phyloP scores from a whole-genome alignment of 30 jellyfish, hydroid and myxozoan genomes.

The Hydra vulgaris region DNA sequence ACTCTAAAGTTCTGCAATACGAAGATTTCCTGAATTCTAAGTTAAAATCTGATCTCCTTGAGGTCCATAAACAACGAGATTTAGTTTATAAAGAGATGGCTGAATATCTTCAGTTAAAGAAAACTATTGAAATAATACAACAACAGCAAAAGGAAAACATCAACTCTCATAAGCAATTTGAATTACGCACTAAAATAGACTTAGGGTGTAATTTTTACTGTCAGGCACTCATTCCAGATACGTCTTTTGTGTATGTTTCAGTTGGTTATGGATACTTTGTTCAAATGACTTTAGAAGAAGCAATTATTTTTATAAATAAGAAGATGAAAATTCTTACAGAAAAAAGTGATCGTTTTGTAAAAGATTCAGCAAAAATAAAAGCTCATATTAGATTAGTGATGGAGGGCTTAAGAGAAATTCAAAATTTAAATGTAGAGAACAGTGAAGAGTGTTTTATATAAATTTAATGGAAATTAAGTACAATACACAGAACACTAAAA shows the following conservation, averaged over 20 bases:
- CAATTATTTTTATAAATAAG: constrained; percentile 36
- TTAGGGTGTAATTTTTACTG: constrained; percentile 87
- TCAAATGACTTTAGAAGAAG: constrained; percentile 75
- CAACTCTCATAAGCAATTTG: background rate
- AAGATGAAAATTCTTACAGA: constrained; percentile 37
- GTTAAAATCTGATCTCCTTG: constrained; percentile 50
- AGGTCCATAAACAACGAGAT: constrained; percentile 55
- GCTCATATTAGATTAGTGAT: constrained; percentile 63
- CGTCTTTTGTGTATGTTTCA: constrained; percentile 32
- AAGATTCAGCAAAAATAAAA: constrained; percentile 60
- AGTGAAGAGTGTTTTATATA: no score
- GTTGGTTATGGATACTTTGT: constrained; percentile 81
- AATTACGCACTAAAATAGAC: constrained; percentile 52
- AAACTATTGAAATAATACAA: constrained; percentile 34
- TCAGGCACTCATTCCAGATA: constrained; percentile 52
- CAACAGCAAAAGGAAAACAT: constrained; percentile 3
- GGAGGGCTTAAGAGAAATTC: constrained; percentile 66
- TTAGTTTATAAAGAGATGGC: constrained; percentile 39
- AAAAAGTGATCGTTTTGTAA: constrained; percentile 44
- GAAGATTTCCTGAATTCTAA: constrained; percentile 65
- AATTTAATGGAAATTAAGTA: no score
- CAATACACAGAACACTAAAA: no score
- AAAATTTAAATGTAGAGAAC: constrained; percentile 12
- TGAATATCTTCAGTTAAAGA: constrained; percentile 61
- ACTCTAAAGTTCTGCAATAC: constrained; percentile 36